Evolutionary conservation across 1,140 invertebrate species (phyloP).

Genomic region (Galleria mellonella): DNA sequence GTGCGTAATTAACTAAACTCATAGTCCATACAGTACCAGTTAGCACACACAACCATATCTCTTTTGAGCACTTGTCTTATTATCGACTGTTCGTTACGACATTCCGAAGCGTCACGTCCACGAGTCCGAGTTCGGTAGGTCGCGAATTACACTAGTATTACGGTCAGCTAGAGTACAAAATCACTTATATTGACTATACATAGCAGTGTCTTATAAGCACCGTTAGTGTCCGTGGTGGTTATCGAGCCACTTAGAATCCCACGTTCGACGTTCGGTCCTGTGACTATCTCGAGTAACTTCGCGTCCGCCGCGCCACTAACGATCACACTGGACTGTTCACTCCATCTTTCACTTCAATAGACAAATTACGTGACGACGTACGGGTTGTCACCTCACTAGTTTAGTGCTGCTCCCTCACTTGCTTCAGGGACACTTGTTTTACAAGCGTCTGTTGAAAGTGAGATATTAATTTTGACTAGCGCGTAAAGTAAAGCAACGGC

Average conservation of each 20-base stretch:
- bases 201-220: slow-evolving; percentile 11
- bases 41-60: slow-evolving; percentile 7
- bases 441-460: too few relatives aligned
- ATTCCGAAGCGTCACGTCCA: background rate
- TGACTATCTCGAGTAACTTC: background rate
- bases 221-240: slow-evolving; percentile 2
- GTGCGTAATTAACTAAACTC: slow-evolving; percentile 13
- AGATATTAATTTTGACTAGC: too few relatives aligned
- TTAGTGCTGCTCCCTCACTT: background rate
- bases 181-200: slow-evolving; percentile 15
- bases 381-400: background rate
- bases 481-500: too few relatives aligned
- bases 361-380: too few relatives aligned
- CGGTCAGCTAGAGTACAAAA: slow-evolving; percentile 13
- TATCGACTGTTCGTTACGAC: slow-evolving; percentile 5
- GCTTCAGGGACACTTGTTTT: too few relatives aligned
- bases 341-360: too few relatives aligned
- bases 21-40: background rate
- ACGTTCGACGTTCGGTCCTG: background rate
- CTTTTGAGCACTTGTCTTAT: slow-evolving; percentile 12
- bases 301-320: too few relatives aligned
- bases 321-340: too few relatives aligned
- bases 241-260: background rate
- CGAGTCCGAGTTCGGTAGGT: too few relatives aligned
- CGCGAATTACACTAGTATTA: slow-evolving; percentile 8